phyloP scores from a whole-genome alignment of 2,113 vertebrate genomes.

The Gopherus evgoodei region DNA sequence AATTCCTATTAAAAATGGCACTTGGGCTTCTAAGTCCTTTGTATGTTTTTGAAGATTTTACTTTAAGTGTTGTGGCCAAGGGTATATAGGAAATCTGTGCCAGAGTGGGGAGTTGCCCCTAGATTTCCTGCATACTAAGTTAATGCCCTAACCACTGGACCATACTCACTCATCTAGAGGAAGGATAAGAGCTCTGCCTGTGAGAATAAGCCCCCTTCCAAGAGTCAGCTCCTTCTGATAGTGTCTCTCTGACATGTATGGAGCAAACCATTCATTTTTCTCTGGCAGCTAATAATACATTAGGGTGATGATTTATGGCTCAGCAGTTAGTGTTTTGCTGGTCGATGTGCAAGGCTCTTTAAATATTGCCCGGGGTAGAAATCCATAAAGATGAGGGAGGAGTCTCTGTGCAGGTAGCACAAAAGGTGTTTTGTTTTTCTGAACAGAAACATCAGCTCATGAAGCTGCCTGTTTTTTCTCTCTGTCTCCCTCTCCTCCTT shows the following conservation, averaged over 20 bases:
- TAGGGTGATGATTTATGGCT: conserved; percentile 57
- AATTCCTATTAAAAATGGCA: neutral
- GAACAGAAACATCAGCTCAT: rapidly evolving
- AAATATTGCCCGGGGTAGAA: conserved; percentile 46
- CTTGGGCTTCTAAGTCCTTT: neutral
- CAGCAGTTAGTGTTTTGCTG: conserved; percentile 30
- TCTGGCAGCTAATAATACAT: conserved; percentile 26
- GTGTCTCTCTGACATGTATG: neutral
- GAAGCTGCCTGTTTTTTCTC: neutral
- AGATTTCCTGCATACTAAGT: neutral
- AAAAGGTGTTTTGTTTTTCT: conserved; percentile 37
- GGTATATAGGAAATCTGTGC: neutral
- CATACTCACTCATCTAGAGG: neutral
- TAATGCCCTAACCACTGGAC: neutral
- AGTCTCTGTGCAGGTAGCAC: conserved; percentile 31
- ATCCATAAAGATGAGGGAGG: conserved; percentile 61
- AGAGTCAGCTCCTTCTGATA: neutral
- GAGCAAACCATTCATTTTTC: conserved; percentile 42
- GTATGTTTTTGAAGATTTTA: neutral
- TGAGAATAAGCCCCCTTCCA: neutral
- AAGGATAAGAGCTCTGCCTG: neutral
- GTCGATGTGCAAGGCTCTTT: conserved; percentile 32
- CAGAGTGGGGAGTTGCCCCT: too few relatives aligned
- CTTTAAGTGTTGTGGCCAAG: neutral
- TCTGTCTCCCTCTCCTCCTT: neutral